These are phyloP conservation scores for Eupithecia inturbata DNA, from an alignment of 2,888 invertebrate species.

Conservation along the genomic window DNA sequence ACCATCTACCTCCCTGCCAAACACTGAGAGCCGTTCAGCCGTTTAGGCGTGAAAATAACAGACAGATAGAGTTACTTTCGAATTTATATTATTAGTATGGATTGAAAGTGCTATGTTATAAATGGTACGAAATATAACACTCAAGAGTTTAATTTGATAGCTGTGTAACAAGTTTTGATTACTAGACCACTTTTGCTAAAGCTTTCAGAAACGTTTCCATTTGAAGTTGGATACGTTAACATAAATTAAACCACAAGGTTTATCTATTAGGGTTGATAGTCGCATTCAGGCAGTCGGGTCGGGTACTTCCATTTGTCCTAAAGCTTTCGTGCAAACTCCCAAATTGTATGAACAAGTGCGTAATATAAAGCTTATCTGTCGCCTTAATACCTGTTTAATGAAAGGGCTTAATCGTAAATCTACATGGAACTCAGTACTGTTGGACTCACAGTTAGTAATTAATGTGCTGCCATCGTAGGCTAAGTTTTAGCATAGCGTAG, in stretches of 20 bases:
- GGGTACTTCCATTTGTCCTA: constrained; percentile 69
- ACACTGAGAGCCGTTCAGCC: too few species aligned
- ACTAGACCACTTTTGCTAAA: constrained; percentile 39
- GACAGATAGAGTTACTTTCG: too few species aligned
- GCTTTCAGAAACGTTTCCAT: constrained; percentile 50
- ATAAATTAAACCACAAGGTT: constrained; percentile 68
- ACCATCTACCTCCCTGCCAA: too few species aligned
- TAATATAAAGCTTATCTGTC: constrained; percentile 78
- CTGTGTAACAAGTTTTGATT: constrained; percentile 43
- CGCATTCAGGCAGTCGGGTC: constrained; percentile 65
- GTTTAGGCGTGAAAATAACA: too few species aligned
- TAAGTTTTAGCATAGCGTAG: constrained; percentile 63
- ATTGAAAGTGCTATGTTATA: not conserved
- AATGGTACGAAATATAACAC: constrained; percentile 23
- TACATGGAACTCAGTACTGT: constrained; percentile 81
- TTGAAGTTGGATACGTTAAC: constrained; percentile 58
- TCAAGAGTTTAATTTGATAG: constrained; percentile 39
- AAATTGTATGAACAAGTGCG: constrained; percentile 77
- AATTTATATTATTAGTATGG: too few species aligned
- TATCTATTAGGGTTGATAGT: constrained; percentile 66
- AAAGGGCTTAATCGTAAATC: constrained; percentile 83
- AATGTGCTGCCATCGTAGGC: constrained; percentile 78
- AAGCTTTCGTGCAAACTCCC: constrained; percentile 72
- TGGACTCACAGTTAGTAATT: constrained; percentile 78
- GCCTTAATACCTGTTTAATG: constrained; percentile 82